Percentiles rank a stretch among this genome's conserved stretches.
phyloP scores from a whole-genome alignment of 2,113 vertebrate species.

The Oryzias javanicus region DNA sequence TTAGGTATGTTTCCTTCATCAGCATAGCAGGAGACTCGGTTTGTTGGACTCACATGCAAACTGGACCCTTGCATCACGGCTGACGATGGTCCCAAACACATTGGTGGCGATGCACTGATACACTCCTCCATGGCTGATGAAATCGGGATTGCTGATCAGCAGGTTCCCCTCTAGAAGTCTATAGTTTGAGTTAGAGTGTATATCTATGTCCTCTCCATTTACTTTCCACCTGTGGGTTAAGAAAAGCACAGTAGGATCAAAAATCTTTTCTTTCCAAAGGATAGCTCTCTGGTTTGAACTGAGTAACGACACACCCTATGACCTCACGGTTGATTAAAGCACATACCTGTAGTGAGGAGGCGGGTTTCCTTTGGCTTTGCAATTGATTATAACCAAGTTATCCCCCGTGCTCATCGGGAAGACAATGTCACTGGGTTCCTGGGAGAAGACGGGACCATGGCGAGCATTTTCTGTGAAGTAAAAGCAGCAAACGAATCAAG shows the following conservation, averaged over 20 bases:
- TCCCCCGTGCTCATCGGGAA: conserved; percentile 80
- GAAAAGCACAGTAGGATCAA: background rate
- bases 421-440: conserved; percentile 83
- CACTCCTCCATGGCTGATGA: conserved; percentile 81
- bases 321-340: conserved; percentile 2
- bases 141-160: conserved; percentile 83
- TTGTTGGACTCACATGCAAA: conserved; percentile 86
- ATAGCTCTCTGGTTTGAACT: no score
- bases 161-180: conserved; percentile 85
- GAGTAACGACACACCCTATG: background rate
- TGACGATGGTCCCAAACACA: conserved; percentile 84
- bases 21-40: no score
- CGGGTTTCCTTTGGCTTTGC: conserved; percentile 83
- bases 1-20: no score
- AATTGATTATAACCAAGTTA: conserved; percentile 83
- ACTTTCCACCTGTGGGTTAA: conserved; percentile 84
- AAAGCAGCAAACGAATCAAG: conserved; percentile 1
- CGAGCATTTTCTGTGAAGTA: conserved; percentile 71
- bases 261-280: no score
- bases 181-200: conserved; percentile 79
- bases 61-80: conserved; percentile 85
- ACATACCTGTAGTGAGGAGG: conserved; percentile 81
- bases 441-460: conserved; percentile 83
- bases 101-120: conserved; percentile 91
- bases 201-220: conserved; percentile 82